Evolutionary conservation across 2,888 invertebrate genomes (phyloP), one percentile per base, ranked within the genome.

Genomic region (Mesochorus sp.): DNA sequence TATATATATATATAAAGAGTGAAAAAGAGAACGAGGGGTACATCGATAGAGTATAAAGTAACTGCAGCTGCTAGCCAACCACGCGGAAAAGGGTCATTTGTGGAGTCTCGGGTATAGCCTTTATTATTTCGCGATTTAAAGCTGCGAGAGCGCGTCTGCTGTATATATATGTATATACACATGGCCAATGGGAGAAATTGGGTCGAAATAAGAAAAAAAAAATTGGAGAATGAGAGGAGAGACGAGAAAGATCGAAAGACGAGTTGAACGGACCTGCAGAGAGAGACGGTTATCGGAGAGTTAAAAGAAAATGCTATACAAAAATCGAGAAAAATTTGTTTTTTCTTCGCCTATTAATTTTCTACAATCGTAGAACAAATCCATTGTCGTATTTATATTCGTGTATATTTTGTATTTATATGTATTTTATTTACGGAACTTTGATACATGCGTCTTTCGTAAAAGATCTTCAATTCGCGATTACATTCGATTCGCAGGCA

Each of bases 41-140:
- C 3, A 55, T 55, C 8, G 34, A n/a, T 34, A 49, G 49, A 19
- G 70, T 37, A n/a, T 34, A 49, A 47, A 19, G 70, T 37, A 49
- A 59, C 12, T 17, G 37, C 59, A n/a, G n/a, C n/a, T n/a, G 17
- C 59, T 37, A 37, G 26, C 37, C 59, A 37, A 47, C 49, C 59
- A 12, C 44, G 19, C 24, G 8, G 6, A 21, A 78, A 62, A 64
- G 70, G 74, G 64, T 64, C 37, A 68, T 66, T 78, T 64, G 55
- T 44, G 42, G 44, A 28, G 39, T 74, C 70, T 37, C 70, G n/a
- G 49, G 47, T 57, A 51, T 37, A 64, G 55, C 57, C 57, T 70
- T 78, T 74, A 73, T 77, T 77, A 70, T 74, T 78, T 70, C 59
- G 42, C 62, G 47, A 64, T 78, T 78, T 64, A 37, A 64, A 74